A percentile compares a stretch with the other conserved stretches of the same genome.
Evolutionary conservation across 2,797 vertebrate genomes (phyloP).

Genomic region (Sternotherus odoratus): DNA sequence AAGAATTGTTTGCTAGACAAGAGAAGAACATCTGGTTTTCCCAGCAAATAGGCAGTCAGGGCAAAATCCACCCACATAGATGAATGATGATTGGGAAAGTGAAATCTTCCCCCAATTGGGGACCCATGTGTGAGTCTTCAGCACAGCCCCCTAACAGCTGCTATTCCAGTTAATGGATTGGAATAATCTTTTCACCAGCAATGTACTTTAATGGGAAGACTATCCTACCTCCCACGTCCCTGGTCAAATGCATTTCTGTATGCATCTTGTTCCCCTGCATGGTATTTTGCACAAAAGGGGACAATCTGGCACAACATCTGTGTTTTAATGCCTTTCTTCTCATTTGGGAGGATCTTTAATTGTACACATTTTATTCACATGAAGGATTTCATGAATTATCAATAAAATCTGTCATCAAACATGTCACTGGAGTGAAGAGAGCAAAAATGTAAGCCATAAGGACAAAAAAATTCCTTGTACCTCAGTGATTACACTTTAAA

Average conservation of each 20-base stretch:
- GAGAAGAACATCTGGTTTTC: accelerated
- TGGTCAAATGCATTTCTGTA: not conserved
- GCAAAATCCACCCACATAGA: not conserved
- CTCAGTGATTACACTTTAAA: slow-evolving; percentile 34
- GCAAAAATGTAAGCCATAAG: not conserved
- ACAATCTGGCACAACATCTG: not conserved
- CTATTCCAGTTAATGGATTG: not conserved
- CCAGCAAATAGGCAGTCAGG: accelerated
- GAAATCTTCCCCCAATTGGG: not conserved
- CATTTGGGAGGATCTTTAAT: slow-evolving; percentile 8
- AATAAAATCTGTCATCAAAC: slow-evolving; percentile 37
- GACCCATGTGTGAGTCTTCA: accelerated
- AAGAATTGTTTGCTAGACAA: not conserved
- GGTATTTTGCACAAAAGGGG: not conserved
- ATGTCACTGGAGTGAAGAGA: not conserved
- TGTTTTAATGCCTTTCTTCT: slow-evolving; percentile 18
- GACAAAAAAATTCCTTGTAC: not conserved
- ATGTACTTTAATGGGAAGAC: not conserved
- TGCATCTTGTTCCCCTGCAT: not conserved
- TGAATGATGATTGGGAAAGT: not conserved
- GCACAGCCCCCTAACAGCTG: not conserved
- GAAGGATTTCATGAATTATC: slow-evolving; percentile 21
- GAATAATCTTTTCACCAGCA: not conserved
- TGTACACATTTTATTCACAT: not conserved
- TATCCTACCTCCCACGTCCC: not conserved